These are phyloP conservation scores for Triplophysa siluroides DNA, from an alignment of 2,113 vertebrate genomes.

Conservation along the genomic window DNA sequence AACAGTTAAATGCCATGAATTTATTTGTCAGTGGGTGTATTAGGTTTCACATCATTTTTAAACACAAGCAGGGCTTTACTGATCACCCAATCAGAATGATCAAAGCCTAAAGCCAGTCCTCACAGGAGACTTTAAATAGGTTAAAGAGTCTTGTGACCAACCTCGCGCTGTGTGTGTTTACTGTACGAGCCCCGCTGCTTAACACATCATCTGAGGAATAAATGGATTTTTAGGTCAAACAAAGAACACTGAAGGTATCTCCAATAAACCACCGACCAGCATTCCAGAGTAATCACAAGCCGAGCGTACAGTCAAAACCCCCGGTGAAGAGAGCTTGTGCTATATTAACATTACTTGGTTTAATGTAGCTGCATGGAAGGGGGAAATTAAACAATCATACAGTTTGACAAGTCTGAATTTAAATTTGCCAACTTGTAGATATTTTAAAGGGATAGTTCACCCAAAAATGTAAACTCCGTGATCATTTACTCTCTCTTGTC, in stretches of 20 bases:
- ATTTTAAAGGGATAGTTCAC: too few species aligned
- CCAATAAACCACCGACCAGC: not conserved
- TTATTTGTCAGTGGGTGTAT: not conserved
- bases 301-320: not conserved
- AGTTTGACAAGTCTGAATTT: not conserved
- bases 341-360: too few species aligned
- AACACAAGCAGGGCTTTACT: not conserved
- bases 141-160: slow-evolving; percentile 21
- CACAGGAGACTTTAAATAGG: not conserved
- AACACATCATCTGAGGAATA: slow-evolving; percentile 15
- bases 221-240: not conserved
- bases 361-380: too few species aligned
- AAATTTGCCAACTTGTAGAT: too few species aligned
- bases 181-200: not conserved
- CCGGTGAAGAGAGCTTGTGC: too few species aligned
- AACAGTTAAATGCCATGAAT: not conserved
- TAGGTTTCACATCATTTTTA: not conserved
- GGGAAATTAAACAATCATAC: not conserved
- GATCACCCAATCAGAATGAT: not conserved
- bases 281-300: not conserved
- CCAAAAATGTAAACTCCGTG: too few species aligned
- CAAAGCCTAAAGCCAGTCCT: not conserved
- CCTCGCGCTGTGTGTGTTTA: not conserved
- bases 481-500: too few species aligned
- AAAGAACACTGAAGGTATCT: not conserved